phyloP scores from a whole-genome alignment of 2,797 vertebrate species.

The Glyptemys insculpta region DNA sequence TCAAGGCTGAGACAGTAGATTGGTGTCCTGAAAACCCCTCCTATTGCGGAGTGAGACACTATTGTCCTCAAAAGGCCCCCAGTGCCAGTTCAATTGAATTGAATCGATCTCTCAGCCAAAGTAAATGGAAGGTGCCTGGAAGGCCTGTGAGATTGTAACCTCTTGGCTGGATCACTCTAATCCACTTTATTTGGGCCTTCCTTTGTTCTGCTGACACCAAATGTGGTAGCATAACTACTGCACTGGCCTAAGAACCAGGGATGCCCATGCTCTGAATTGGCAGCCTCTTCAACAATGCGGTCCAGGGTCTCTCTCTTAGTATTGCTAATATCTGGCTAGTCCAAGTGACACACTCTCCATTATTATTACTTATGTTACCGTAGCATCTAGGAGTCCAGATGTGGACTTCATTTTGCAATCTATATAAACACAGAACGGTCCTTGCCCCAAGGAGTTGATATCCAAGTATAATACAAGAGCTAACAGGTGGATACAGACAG shows the following conservation, averaged over 20 bases:
- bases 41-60: neutral
- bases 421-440: neutral
- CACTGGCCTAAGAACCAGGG: neutral
- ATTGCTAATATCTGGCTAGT: neutral
- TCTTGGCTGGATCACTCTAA: neutral
- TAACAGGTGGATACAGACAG: neutral
- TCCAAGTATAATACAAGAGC: neutral
- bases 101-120: neutral
- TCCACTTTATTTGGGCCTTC: neutral
- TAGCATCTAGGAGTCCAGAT: neutral
- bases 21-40: neutral
- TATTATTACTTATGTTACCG: neutral
- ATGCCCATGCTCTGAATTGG: neutral
- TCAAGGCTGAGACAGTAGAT: neutral
- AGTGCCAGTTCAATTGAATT: neutral
- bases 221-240: neutral
- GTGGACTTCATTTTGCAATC: neutral
- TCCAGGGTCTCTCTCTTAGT: neutral
- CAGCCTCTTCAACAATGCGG: neutral
- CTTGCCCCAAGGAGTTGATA: neutral
- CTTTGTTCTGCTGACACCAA: neutral
- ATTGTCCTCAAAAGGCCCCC: neutral
- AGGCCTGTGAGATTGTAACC: neutral
- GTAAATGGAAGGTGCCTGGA: rapidly evolving
- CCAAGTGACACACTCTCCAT: neutral